Evolutionary conservation across 2,888 invertebrate species (phyloP), one percentile per base, ranked within the genome.

Genomic region (Brachycybe producta): DNA sequence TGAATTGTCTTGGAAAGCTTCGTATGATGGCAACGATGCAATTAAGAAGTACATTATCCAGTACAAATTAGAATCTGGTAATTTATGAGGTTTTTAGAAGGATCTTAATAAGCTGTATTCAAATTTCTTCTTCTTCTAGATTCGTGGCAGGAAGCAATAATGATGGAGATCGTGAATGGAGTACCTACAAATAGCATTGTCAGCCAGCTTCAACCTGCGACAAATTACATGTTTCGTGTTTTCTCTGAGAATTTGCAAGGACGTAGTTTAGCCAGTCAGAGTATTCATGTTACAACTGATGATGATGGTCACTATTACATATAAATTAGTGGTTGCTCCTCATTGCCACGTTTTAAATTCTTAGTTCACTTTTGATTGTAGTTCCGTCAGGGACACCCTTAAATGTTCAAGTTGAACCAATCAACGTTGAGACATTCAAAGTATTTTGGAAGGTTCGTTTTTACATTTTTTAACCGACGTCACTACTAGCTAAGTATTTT

Each of bases 1-100:
- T 1, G 30, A 11, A 13, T 28, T 43, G n/a, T 13, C 26, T 26
- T 90, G 90, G 90, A 84, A 84, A 17, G 83, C 87, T 55, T 88
- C 90, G 43, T 90, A 88, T 65, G 84, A 87, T 62, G 90, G 90
- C 60, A 88, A 90, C 67, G 86, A 87, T 2, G 85, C 84, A 1
- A 82, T 90, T 60, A 86, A 80, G 62, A 79, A 84, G 67, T 90
- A 86, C 69, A 79, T 84, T 53, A 87, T 90, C 64, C 23, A 42
- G 4, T 46, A 36, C 27, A 64, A 61, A 45, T n/a, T 8, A 3
- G 41, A 35, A 44, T 8, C 38, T 27, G 48, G 54, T 54, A 49
- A 40, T 15, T 66, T 49, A 66, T 66, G 59, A 62, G 64, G 64
- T 24, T 13, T 41, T 28, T 15, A 13, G 11, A 39, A 39, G 17